These are phyloP conservation scores for Hipposideros armiger DNA, from an alignment of 2,113 vertebrate genomes.

Conservation along the genomic window DNA sequence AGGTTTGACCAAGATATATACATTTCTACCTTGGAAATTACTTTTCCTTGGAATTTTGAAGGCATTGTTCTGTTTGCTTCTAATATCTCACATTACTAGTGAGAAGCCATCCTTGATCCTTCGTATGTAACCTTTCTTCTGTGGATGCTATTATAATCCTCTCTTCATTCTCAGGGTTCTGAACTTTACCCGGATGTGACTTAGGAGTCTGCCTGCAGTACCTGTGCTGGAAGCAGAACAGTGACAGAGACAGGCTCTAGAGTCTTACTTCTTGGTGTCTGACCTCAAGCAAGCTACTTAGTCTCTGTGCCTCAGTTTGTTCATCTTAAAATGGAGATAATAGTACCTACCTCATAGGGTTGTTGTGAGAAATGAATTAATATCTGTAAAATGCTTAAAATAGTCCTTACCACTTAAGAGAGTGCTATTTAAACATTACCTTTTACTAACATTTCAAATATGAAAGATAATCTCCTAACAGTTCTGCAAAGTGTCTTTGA, in stretches of 20 bases:
- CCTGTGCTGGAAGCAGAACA: accelerated
- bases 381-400: neutral
- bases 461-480: neutral
- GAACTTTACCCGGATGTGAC: neutral
- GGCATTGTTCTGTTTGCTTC: neutral
- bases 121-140: neutral
- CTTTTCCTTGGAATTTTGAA: conserved; percentile 41
- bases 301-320: neutral
- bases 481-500: neutral
- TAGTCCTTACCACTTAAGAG: neutral
- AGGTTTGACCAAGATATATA: neutral
- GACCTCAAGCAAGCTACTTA: neutral
- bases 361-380: neutral
- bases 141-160: neutral
- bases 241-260: neutral
- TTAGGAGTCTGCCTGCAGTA: neutral
- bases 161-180: neutral
- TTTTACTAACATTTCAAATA: conserved; percentile 18
- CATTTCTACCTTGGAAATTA: neutral
- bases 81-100: neutral
- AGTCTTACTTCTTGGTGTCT: neutral
- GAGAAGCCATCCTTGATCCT: neutral
- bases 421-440: neutral
- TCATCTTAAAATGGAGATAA: neutral
- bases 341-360: neutral